Evolutionary conservation across 2,888 invertebrate species (phyloP), one percentile per base, ranked within the genome.

Genomic region (Lordiphosa andalusiaca): DNA sequence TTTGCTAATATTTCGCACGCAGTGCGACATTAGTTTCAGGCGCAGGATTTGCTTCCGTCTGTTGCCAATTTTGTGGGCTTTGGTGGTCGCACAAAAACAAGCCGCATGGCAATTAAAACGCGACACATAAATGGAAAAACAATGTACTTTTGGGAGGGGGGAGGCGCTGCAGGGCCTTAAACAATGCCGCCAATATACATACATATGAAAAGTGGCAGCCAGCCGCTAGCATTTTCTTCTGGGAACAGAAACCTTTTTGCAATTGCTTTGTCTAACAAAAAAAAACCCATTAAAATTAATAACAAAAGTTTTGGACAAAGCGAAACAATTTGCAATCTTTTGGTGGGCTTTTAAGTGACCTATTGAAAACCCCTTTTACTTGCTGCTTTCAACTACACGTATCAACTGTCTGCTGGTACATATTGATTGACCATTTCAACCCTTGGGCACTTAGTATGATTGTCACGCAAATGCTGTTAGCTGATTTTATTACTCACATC

Each of bases 61-160:
- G 44, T 39, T 44, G 36, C 37, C 44, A 52, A 47, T 30, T 46
- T 40, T 12, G 23, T 47, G 35, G 30, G 25, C 39, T n/a, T 30
- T 30, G 30, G 30, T 30, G 30, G 30, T 9, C 30, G 9, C 30
- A 30, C 7, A 9, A 30, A 9, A 30, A 30, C 30, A 30, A 30
- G 30, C 30, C 30, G 64, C 39, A 56, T 53, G 69, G 61, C 69
- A 69, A 73, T 30, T 76, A 82, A 82, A 76, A 62, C 62, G 80
- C 55, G 71, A 63, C 55, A 47, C 63, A 71, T 47, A 74, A 76
- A 76, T 76, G 75, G 75, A 82, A 82, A 75, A 82, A 74, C 83
- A 74, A 74, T 75, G 83, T 78, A 57, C 41, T 25, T 13, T 12
- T 30, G 3, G 30, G 30, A 3, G 7, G 30, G 30, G 2, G 21